A percentile compares a stretch with the other conserved stretches of the same genome.
Evolutionary conservation across 2,113 vertebrate species (phyloP).

Genomic region (Pachyramphus minor): DNA sequence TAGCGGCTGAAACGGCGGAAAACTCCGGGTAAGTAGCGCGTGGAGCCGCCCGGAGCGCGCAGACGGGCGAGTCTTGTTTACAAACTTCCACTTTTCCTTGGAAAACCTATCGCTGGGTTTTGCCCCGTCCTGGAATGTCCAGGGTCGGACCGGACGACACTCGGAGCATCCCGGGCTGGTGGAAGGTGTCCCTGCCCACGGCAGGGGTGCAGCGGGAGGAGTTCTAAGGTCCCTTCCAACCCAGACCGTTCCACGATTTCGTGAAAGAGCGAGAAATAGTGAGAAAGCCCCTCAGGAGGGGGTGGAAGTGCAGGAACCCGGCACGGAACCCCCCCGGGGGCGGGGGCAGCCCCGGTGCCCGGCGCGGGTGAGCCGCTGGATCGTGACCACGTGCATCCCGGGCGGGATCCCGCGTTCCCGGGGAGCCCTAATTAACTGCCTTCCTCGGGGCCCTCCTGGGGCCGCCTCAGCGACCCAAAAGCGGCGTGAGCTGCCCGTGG

Average conservation of each 20-base stretch:
- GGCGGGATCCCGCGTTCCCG: not conserved
- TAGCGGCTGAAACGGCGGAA: no score
- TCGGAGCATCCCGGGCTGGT: not conserved
- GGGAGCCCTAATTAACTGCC: not conserved
- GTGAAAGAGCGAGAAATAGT: not conserved
- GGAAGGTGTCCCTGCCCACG: not conserved
- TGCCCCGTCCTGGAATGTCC: not conserved
- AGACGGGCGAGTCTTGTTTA: accelerated
- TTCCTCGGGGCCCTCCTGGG: accelerated
- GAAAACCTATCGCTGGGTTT: not conserved
- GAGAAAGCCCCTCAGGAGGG: accelerated
- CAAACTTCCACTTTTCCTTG: accelerated
- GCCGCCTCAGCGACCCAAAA: not conserved
- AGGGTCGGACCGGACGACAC: not conserved
- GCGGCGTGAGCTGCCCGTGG: accelerated
- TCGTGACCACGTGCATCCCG: not conserved
- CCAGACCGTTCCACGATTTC: not conserved
- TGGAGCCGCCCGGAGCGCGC: no score
- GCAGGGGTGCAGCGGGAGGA: not conserved
- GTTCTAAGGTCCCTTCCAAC: not conserved
- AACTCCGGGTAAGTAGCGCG: not conserved
- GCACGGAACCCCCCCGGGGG: not conserved
- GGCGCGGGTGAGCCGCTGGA: not conserved
- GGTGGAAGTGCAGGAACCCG: not conserved
- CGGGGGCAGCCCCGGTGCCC: not conserved